Base-by-base conservation (phyloP, 2,888 invertebrate species). In the Xylocampa areola region DNA sequence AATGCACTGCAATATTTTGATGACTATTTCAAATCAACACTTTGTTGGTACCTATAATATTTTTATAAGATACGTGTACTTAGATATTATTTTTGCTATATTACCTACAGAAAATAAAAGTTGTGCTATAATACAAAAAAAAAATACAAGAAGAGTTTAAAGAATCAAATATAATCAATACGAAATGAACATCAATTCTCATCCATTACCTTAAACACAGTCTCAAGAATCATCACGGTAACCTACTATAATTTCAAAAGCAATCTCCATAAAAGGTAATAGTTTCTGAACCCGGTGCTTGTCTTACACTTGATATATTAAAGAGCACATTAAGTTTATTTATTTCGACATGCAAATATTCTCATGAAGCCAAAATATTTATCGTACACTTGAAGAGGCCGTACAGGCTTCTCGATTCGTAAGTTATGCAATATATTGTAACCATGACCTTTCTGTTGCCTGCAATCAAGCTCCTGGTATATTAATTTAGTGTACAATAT, bases 281-380 rank as follows among this genome's bases (percentile, higher is more conserved):
- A 50, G 55, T 57, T 29, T 23, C 48, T 35, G 48, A 33, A 41
- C 51, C 17, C 29, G 21, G 27, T 17, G 53, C 45, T 16, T 64
- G 23, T 49, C 48, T 27, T 44, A 35, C 57, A 45, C 63, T 71
- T 49, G 40, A 63, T 68, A 54, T 49, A 64, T 39, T 48, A 55
- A 66, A 41, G 36, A 40, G 39, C 40, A 52, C 35, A 52, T 70
- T 52, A 53, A 59, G 40, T 64, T 68, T 69, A 64, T 69, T 66
- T 68, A 68, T 74, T 66, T 74, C 60, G 55, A 55, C 55, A 67
- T 73, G 76, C 73, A 78, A 85, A 84, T 86, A 79, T 79, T 83
- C 76, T 72, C 71, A 70, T 68, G 75, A 67, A 79, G 75, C 75
- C 76, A 85, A 84, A 87, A 86, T 88, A 83, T 90, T 90, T 86